Base-by-base conservation (phyloP, 2,888 invertebrate genomes). In the Cephonodes hylas region DNA sequence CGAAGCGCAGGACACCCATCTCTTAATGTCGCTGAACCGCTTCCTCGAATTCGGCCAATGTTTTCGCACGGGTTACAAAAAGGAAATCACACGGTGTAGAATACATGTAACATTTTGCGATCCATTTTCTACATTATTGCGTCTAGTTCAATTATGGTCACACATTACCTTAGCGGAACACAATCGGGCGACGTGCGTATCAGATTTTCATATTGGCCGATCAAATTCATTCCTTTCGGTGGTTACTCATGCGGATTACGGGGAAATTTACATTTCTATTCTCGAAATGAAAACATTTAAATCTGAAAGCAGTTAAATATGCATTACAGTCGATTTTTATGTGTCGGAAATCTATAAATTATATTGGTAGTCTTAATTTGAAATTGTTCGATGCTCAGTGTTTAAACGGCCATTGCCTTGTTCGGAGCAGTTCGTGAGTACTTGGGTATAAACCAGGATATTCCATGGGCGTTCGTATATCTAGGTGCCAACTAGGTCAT, bases 1-100 rank as follows among this genome's bases (percentile, higher is more conserved):
- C 84, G 80, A 78, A 80, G 84, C 78, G 79, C 76, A 83, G 80
- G 82, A 85, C 82, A 84, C 77, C 75, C 74, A 79, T 80, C 77
- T 81, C 77, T 79, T 78, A 5, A 77, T 77, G 78, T 81, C 76
- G 73, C 74, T 73, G 65, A 75, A 71, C 64, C 67, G 76, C 70
- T 82, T 81, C 77, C 76, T 78, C 27, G 18, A 31, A 3, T 10
- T 53, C 18, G 18, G 53, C n/a, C n/a, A n/a, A 27, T 4, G 6
- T 18, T 27, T 27, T 18, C 18, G 15, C 1, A 18, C 20, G 10
- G 25, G 3, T 4, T n/a, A 18, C 10, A 8, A 53, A 10, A 18
- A 31, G 31, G 53, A 53, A 18, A n/a, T 42, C 18, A 42, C 46
- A 31, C 25, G 7, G n/a, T 6, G n/a, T 15, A n/a, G 2, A 23